Evolutionary conservation across 2,888 invertebrate species (phyloP).

Genomic region (Petrolisthes manimaculis): DNA sequence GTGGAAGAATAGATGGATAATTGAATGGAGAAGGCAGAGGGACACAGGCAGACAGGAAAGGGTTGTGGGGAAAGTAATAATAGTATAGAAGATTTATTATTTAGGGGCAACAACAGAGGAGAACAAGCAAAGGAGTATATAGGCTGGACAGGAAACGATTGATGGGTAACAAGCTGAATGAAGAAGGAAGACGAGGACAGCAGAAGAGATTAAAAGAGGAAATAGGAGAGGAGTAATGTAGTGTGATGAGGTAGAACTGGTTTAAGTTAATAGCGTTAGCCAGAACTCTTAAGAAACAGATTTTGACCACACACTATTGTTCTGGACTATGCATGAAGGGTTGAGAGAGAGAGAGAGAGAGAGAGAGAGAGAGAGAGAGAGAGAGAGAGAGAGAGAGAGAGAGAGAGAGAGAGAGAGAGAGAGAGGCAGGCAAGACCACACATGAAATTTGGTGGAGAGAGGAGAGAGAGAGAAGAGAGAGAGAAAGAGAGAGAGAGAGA

Average conservation of each 20-base stretch:
- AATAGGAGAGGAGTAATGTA: not conserved
- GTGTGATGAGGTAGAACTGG: too few species aligned
- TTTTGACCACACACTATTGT: not conserved
- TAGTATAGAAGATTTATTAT: not conserved
- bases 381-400: not conserved
- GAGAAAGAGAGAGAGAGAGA: not conserved
- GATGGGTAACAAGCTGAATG: not conserved
- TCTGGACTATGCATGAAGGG: not conserved
- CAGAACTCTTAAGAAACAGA: not conserved
- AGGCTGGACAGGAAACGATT: not conserved
- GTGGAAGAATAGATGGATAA: not conserved
- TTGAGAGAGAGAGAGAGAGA: conserved; percentile 8
- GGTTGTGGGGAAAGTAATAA: not conserved
- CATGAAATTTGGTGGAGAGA: not conserved
- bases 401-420: not conserved
- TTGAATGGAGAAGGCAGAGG: not conserved
- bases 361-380: conserved; percentile 10
- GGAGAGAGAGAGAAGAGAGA: not conserved
- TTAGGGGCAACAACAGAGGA: not conserved
- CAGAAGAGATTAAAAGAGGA: not conserved
- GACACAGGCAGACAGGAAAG: not conserved
- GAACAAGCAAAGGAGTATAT: not conserved
- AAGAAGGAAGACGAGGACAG: not conserved
- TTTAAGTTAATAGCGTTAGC: too few species aligned
- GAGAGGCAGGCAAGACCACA: not conserved